Conservation (phyloP, 2,797 vertebrate genomes). For the Esox lucius region DNA sequence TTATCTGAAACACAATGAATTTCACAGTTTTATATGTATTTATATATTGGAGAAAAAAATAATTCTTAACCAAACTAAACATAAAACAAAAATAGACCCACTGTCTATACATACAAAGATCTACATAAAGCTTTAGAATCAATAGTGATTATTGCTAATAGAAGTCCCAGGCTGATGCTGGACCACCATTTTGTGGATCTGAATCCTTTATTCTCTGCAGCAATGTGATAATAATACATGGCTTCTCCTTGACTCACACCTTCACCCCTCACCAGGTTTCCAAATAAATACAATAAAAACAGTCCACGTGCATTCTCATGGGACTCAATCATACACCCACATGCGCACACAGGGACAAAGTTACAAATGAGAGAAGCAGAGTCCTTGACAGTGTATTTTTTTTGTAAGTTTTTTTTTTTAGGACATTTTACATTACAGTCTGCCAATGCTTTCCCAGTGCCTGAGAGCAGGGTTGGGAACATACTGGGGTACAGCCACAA, state of each 20-base stretch:
- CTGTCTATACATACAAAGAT: constrained; percentile 77
- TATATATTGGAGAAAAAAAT: constrained; percentile 66
- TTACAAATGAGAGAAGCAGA: constrained; percentile 32
- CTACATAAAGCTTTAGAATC: constrained; percentile 93
- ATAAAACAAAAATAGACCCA: constrained; percentile 77
- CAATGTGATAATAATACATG: constrained; percentile 80
- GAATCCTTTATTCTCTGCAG: constrained; percentile 71
- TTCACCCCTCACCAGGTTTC: constrained; percentile 57
- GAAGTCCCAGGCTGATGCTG: constrained; percentile 60
- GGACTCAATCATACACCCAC: constrained; percentile 42
- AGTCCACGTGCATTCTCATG: constrained; percentile 63
- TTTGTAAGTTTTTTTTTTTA: constrained; percentile 21
- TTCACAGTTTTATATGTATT: constrained; percentile 92
- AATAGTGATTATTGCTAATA: constrained; percentile 88
- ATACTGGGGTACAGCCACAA: constrained; percentile 30
- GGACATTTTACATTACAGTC: constrained; percentile 42
- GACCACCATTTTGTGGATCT: constrained; percentile 56
- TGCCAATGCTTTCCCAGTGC: constrained; percentile 37
- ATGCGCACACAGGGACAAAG: constrained; percentile 29
- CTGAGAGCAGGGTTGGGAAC: constrained; percentile 23
- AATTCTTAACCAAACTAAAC: constrained; percentile 81
- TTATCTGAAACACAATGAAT: constrained; percentile 87
- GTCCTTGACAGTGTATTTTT: constrained; percentile 18
- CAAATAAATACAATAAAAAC: constrained; percentile 80
- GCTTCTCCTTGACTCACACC: constrained; percentile 80